Evolutionary conservation across 2,797 vertebrate genomes (phyloP), one percentile per base, ranked within the genome.

Genomic region (Enteromius mattozi): DNA sequence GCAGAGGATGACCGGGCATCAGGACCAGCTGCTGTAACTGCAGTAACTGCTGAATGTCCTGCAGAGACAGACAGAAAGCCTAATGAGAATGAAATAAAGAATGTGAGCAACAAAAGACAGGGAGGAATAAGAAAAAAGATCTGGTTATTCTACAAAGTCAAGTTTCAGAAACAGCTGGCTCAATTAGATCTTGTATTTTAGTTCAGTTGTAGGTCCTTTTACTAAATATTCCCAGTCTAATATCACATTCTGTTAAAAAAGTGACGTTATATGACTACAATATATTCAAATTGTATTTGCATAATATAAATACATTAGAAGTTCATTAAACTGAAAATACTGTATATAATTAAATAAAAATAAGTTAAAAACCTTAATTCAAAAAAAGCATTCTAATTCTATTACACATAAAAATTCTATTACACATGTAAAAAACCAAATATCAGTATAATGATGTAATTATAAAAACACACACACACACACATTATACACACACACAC

Each of bases 1-100:
- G 97, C 49, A 98, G 95, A 83, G 88, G 96, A 80, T 97, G 97
- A 51, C 97, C 96, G 0, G 97, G 97, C 91, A 98, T 96, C 77
- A 98, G 88, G 42, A 98, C 97, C 89, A 98, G 88, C 92, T 98
- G 97, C 92, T 97, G 97, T 81, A 98, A 95, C 94, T 98, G 97
- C 82, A 98, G 87, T 86, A 98, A 91, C 92, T 98, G 97, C 94
- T 98, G 97, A 90, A 98, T 97, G 92, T 98, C 97, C 97, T 98
- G 88, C 78, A 86, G 21, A 81, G 37, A 61, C 17, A 59, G 63
- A 59, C 21, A 54, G 71, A 75, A 33, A 54, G 71, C 71, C 33
- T 40, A 37, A 21, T 40, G 40, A 24, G 70, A 49, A 49, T n/a
- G 61, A 66, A 45, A 47, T 35, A 16, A 42, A 49, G 16, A 72